Evolutionary conservation across 2,888 invertebrate genomes (phyloP).

Genomic region (Caradrina clavipalpis): DNA sequence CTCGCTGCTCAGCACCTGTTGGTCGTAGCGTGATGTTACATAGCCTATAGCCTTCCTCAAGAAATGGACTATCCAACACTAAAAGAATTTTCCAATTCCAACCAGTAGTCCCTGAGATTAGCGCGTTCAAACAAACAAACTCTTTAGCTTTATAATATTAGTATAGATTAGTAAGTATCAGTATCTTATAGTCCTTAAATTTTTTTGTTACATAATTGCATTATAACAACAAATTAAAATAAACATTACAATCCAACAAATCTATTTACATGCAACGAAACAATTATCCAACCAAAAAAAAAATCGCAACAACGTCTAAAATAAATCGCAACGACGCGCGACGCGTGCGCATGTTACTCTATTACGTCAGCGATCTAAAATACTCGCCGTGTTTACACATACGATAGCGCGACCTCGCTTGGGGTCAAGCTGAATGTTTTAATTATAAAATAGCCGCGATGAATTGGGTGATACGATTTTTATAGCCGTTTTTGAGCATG

Average conservation of each 20-base stretch:
- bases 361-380: conserved; percentile 62
- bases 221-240: too few relatives aligned
- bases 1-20: too few relatives aligned
- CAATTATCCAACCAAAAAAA: conserved; percentile 32
- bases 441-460: conserved; percentile 36
- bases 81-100: too few relatives aligned
- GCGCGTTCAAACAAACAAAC: too few relatives aligned
- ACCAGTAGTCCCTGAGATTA: too few relatives aligned
- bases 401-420: conserved; percentile 60
- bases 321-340: conserved; percentile 33
- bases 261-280: neutral
- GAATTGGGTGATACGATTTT: conserved; percentile 35
- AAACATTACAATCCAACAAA: too few relatives aligned
- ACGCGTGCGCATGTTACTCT: conserved; percentile 25
- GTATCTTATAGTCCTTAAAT: neutral
- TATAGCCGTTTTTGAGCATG: conserved; percentile 19
- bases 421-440: conserved; percentile 48
- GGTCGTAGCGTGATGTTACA: too few relatives aligned
- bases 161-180: too few relatives aligned
- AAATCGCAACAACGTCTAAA: conserved; percentile 22
- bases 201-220: too few relatives aligned
- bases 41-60: too few relatives aligned
- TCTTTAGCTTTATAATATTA: too few relatives aligned
- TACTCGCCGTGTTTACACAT: conserved; percentile 67
- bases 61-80: too few relatives aligned